Base-by-base conservation (phyloP, 2,113 vertebrate species). In the Serilophus lunatus region DNA sequence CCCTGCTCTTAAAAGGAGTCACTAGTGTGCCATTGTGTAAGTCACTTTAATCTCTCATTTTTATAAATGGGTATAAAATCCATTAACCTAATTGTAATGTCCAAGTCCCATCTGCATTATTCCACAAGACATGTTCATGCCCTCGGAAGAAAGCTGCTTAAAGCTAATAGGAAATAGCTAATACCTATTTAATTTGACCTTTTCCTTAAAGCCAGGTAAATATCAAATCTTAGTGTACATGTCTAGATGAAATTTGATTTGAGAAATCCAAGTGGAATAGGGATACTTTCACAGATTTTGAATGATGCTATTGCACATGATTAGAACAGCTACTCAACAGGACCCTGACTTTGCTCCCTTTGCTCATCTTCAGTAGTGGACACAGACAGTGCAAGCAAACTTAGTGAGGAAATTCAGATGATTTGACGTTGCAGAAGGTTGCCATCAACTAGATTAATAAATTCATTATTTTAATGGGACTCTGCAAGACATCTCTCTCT, bases 201-300 rank as follows among this genome's bases (percentile, higher is more conserved):
- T 93, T 96, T 74, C 33, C 68, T 92, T 83, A 59, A 92, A 92
- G 45, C 33, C 59, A 86, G 64, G 86, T 74, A 97, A 96, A 97
- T 96, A 95, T 83, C 71, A 90, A 93, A 80, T 45, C 54, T 60
- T 57, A 61, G 59, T 90, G 94, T 96, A 63, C 75, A 69, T 17
- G 29, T 72, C 65, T 65, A 75, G 81, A 42, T 42, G 40, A 79
- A 91, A 82, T 87, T 68, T 91, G 50, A 76, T 68, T 56, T 68
- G 49, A 89, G 79, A 92, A 90, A 64, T 49, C 70, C 86, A 92
- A 69, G 59, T 50, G 59, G 82, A 90, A 92, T 33, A 86, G 29
- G 1, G 10, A 80, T 74, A 72, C 36, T 80, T 92, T 70, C n/a
- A 33, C 18, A 66, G 28, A 23, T 88, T 28, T 66, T 2, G 4